Evolutionary conservation across 2,113 vertebrate species (phyloP), one percentile per base, ranked within the genome.

Genomic region (Apeltes quadracus): DNA sequence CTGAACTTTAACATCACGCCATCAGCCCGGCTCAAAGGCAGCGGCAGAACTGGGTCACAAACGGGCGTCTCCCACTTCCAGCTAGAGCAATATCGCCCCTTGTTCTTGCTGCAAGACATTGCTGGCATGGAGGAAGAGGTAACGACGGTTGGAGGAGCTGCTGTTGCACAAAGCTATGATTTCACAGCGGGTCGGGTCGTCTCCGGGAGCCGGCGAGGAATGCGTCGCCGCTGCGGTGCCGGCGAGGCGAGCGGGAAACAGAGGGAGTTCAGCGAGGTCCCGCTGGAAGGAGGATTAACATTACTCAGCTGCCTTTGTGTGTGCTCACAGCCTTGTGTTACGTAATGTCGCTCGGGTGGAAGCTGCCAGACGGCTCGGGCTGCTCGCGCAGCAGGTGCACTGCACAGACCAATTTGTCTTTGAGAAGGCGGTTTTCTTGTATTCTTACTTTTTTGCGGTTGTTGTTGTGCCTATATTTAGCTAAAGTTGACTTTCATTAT

Each of bases 251-350:
- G 73, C 66, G 61, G 29, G 57, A 72, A 81, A 68, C 69, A 68
- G 12, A 86, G 78, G 73, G 25, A 59, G 84, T 88, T 83, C 43
- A 76, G 75, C 51, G 61, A 86, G 81, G 44, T 84, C 78, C 50
- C 39, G 20, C 55, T 82, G 68, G 68, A 73, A 61, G 66, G 58
- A 50, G 84, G 75, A 86, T 88, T 85, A 88, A 82, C 84, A 85
- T 87, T 72, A 78, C 79, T 81, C 78, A 86, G 75, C 80, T 80
- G 84, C 81, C 78, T 81, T 77, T 55, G 59, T 84, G 72, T 81
- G 85, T 78, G 77, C 72, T 83, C 83, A 69, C 69, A 81, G 69
- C 27, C 54, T 61, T 29, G 56, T 68, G 66, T 87, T 87, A 72
- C 13, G 55, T 87, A 78, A 86, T 50, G 56, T 55, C 56, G 32